These are phyloP conservation scores for Leucania comma DNA, from an alignment of 2,888 invertebrate genomes.

Conservation along the genomic window DNA sequence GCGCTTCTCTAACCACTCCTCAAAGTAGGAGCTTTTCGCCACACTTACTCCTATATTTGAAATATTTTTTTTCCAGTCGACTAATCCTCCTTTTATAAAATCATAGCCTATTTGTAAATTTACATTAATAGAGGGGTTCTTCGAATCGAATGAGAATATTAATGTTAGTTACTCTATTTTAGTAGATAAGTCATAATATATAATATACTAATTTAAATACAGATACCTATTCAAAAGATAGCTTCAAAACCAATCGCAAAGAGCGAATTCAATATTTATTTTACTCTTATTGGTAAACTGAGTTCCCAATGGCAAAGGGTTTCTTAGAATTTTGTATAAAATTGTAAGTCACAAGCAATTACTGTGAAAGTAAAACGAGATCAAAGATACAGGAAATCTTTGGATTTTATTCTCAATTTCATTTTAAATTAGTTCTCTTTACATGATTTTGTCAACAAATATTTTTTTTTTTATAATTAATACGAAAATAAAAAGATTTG, in stretches of 20 bases:
- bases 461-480: neutral
- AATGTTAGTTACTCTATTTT: neutral
- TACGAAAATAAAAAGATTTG: neutral
- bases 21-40: too few species aligned
- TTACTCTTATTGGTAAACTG: slow-evolving; percentile 8
- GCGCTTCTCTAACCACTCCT: too few species aligned
- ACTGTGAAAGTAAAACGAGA: slow-evolving; percentile 30
- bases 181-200: neutral
- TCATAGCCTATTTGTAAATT: too few species aligned
- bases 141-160: neutral
- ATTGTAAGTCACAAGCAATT: slow-evolving; percentile 28
- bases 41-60: neutral
- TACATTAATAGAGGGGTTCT: neutral
- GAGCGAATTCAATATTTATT: neutral
- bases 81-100: neutral
- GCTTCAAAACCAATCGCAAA: neutral
- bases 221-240: too few species aligned
- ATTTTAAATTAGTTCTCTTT: slow-evolving; percentile 20
- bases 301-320: slow-evolving; percentile 14
- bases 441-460: slow-evolving; percentile 9
- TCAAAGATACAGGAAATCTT: slow-evolving; percentile 39
- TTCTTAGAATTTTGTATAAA: slow-evolving; percentile 3
- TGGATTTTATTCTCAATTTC: slow-evolving; percentile 20
- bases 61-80: neutral
- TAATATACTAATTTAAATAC: too few species aligned